A percentile compares a stretch with the other conserved stretches of the same genome.
These are phyloP conservation scores for Yasuhikotakia modesta DNA, from an alignment of 2,797 vertebrate genomes.

Conservation along the genomic window DNA sequence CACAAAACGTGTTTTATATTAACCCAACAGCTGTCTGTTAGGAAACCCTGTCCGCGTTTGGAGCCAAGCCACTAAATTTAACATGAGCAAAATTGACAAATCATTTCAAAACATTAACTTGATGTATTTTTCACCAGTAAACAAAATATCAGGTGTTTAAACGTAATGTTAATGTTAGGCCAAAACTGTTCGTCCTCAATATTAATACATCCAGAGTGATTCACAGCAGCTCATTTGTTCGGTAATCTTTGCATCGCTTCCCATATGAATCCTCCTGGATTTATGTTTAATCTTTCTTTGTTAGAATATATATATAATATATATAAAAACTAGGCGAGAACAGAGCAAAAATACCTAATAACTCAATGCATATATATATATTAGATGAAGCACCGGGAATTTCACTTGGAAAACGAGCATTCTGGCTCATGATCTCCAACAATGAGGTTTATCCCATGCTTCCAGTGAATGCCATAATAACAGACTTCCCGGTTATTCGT, in stretches of 20 bases:
- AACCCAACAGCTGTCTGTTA: slow-evolving; percentile 47
- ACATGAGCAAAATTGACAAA: too few relatives aligned
- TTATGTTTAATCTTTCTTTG: too few relatives aligned
- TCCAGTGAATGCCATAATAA: slow-evolving; percentile 20
- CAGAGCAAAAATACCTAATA: neutral
- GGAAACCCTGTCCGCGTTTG: slow-evolving; percentile 32
- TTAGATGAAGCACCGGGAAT: neutral
- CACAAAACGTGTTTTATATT: slow-evolving; percentile 55
- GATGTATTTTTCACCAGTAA: too few relatives aligned
- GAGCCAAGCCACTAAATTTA: slow-evolving; percentile 17
- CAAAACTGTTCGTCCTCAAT: too few relatives aligned
- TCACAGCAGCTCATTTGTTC: too few relatives aligned
- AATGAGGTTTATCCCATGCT: neutral
- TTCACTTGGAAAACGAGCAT: neutral
- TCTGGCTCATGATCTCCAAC: neutral
- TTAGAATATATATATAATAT: too few relatives aligned
- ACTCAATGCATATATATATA: neutral
- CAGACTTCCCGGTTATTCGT: slow-evolving; percentile 48
- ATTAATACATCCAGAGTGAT: too few relatives aligned
- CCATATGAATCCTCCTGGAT: neutral
- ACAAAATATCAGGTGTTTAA: too few relatives aligned
- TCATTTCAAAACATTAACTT: too few relatives aligned
- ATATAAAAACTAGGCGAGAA: too few relatives aligned
- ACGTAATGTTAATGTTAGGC: too few relatives aligned
- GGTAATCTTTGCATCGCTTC: too few relatives aligned